Base-by-base conservation (phyloP, 2,888 invertebrate genomes). In the Crocallis elinguaria region DNA sequence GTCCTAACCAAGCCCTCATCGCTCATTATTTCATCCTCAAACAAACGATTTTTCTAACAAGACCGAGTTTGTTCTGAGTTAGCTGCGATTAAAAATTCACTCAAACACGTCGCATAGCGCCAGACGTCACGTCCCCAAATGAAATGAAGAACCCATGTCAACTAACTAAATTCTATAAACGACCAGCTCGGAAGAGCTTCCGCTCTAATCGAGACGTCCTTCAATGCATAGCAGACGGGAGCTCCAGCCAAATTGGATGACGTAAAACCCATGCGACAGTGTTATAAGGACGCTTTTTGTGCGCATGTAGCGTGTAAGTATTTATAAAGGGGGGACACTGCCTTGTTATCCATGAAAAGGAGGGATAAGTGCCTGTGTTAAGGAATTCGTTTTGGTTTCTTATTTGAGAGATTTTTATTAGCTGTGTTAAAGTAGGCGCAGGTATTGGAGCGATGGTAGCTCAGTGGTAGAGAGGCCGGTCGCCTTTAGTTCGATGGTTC, bases 121-220 rank as follows among this genome's bases (percentile, higher is more conserved):
- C 46, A 67, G 59, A 58, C 51, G 62, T 59, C 67, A 57, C 64
- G 57, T 53, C 46, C 37, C 50, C n/a, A 50, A 58, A 61, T 66
- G 57, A 68, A 69, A 73, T 69, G 69, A 73, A 66, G 45, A 49
- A 72, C 72, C 72, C 73, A 64, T 64, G 67, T 73, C 69, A 53
- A 23, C 42, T 27, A 32, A 72, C 60, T 67, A 63, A 63, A 62
- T 69, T 60, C 62, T 64, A 49, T 27, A 51, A 67, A 52, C 29
- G 56, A 52, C 70, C 60, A 64, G 14, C 1, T 1, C n/a, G n/a
- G 16, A 30, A 39, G 66, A 60, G 41, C 67, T 52, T 6, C 32
- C 35, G 32, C 13, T 17, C 23, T 30, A 7, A 27, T 29, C 11
- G 17, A 6, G 30, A 17, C 8, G 0, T 2, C 1, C 30, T n/a